phyloP scores from a whole-genome alignment of 1,140 invertebrate species.

The Druon quercuslanigerum region DNA sequence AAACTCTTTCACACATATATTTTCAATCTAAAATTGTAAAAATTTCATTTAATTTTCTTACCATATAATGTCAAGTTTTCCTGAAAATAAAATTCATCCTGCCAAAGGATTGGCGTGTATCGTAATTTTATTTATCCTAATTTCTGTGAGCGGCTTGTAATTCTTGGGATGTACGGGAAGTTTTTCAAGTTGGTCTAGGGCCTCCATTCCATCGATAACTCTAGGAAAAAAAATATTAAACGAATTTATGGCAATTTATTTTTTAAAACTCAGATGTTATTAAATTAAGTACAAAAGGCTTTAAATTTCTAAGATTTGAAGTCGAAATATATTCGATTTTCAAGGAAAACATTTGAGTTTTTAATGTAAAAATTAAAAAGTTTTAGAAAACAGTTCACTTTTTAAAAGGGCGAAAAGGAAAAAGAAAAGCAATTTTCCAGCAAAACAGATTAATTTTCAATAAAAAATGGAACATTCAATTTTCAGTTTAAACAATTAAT shows the following conservation, averaged over 20 bases:
- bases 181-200: conserved; percentile 97
- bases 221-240: conserved; percentile 77
- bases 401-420: too few species aligned
- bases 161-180: conserved; percentile 95
- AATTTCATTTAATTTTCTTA: not conserved
- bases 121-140: conserved; percentile 89
- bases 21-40: not conserved
- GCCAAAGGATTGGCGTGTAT: conserved; percentile 98
- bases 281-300: too few species aligned
- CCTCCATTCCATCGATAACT: conserved; percentile 98
- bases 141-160: conserved; percentile 89
- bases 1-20: not conserved
- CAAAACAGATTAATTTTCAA: too few species aligned
- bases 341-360: too few species aligned
- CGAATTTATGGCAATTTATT: not conserved
- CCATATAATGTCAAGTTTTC: not conserved
- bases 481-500: too few species aligned
- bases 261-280: too few species aligned
- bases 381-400: too few species aligned
- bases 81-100: conserved; percentile 69
- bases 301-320: too few species aligned
- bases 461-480: too few species aligned
- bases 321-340: too few species aligned
- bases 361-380: too few species aligned
- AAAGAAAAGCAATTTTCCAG: too few species aligned